Evolutionary conservation across 2,888 invertebrate genomes (phyloP).

Genomic region (Ommatoiulus sabulosus): DNA sequence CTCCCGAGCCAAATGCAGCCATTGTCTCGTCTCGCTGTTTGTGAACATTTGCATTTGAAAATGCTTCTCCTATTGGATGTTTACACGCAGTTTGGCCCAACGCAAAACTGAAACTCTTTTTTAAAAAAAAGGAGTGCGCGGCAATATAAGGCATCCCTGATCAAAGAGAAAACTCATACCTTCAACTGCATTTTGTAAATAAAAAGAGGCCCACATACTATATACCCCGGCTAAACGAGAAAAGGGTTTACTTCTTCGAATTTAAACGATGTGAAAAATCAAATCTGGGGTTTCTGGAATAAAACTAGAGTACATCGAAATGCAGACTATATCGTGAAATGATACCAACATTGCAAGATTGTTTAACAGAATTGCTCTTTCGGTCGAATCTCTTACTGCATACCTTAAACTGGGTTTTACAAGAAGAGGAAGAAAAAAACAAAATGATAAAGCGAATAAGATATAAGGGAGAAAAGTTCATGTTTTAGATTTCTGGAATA

Average conservation of each 20-base stretch:
- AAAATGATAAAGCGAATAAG: too few species aligned
- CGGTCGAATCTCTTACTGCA: neutral
- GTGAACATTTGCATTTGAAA: conserved; percentile 27
- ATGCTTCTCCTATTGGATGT: conserved; percentile 11
- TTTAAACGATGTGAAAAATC: neutral
- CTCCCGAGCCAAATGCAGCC: conserved; percentile 6
- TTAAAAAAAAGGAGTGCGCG: neutral
- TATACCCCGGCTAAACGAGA: too few species aligned
- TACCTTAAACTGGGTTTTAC: neutral
- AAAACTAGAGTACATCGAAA: neutral
- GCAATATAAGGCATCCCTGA: neutral
- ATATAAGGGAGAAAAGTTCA: too few species aligned
- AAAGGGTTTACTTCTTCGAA: too few species aligned
- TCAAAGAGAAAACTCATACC: neutral
- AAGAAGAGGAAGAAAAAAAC: neutral
- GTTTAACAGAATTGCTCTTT: neutral
- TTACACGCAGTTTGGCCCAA: neutral
- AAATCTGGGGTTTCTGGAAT: neutral
- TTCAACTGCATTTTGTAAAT: neutral
- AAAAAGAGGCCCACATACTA: neutral
- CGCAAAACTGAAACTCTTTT: neutral
- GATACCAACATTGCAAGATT: neutral
- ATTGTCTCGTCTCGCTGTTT: conserved; percentile 41
- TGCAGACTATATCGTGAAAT: neutral
- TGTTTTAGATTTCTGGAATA: too few species aligned